Base-by-base conservation (phyloP, 2,888 invertebrate species). In the Petrolisthes manimaculis region DNA sequence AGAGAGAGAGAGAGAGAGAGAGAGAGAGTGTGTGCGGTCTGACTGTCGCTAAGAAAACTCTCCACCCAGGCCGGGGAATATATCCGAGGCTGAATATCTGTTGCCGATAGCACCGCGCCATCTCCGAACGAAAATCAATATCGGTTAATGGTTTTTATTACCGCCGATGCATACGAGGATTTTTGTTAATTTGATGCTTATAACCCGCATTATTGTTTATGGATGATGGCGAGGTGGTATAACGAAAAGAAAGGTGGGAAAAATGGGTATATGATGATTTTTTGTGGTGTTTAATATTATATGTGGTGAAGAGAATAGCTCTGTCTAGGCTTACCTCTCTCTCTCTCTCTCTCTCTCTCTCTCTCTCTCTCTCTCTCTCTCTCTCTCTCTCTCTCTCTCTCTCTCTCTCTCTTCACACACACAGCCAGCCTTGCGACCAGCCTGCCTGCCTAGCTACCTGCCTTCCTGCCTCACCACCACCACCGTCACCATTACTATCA, bases 121-220 rank as follows among this genome's bases (percentile, higher is more conserved):
- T 77, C 85, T 61, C 51, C 85, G n/a, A 85, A 85, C 85, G 85
- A 85, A 85, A 85, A 85, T 79, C 85, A 85, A 85, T 85, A 85
- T 85, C 85, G 85, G 79, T 54, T 85, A 85, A 85, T 79, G 85
- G 54, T 85, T 85, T 85, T 85, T 85, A 85, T 85, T 69, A 71
- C 37, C 51, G 82, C 69, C 82, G 67, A 67, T 82, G 82, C 82
- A 82, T 69, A 82, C 71, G 69, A 37, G 82, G 82, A 69, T 82
- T 82, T 82, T 82, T 82, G 69, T 69, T 82, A 69, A 82, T 82
- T 82, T 69, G 69, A 82, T 69, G 69, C 53, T 69, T 71, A 71
- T 71, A 71, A n/a, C 51, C 69, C n/a, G 67, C 37, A 69, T 67
- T 82, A 37, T 82, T 67, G 69, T 67, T 69, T 21, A 81, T 61